Evolutionary conservation across 2,888 invertebrate species (phyloP).

Genomic region (Hypsopygia costalis): DNA sequence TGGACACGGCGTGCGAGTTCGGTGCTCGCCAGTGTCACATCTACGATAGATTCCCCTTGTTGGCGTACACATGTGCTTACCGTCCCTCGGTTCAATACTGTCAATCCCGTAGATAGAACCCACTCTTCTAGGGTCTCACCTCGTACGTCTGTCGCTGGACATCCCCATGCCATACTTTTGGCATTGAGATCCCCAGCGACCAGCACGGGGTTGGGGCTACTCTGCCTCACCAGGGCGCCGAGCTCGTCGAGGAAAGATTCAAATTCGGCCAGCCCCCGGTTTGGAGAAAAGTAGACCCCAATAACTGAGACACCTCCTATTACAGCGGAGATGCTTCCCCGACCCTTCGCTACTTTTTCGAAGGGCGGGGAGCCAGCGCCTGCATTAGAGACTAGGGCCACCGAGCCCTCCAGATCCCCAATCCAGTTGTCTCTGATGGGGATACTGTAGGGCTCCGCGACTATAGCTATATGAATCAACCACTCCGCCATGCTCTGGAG

Average conservation of each 20-base stretch:
- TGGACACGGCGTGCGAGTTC: background rate
- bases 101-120: background rate
- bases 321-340: background rate
- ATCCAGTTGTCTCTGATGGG: slow-evolving; percentile 11
- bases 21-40: background rate
- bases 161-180: background rate
- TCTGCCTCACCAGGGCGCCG: background rate
- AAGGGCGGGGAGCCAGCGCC: too few species aligned
- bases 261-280: background rate
- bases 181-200: background rate
- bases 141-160: background rate
- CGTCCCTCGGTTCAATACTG: background rate
- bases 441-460: slow-evolving; percentile 19
- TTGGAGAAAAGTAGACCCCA: background rate
- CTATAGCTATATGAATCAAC: slow-evolving; percentile 14
- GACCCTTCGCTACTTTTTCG: too few species aligned
- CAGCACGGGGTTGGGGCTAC: background rate
- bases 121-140: background rate
- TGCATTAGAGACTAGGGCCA: background rate
- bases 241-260: background rate
- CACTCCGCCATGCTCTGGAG: slow-evolving; percentile 18
- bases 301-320: background rate
- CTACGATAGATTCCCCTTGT: background rate
- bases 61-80: background rate
- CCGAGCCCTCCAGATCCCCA: slow-evolving; percentile 8